Percentiles rank a stretch among this genome's conserved stretches.
These are phyloP conservation scores for Drosophila lacertosa DNA, from an alignment of 1,140 invertebrate species.

Conservation along the genomic window DNA sequence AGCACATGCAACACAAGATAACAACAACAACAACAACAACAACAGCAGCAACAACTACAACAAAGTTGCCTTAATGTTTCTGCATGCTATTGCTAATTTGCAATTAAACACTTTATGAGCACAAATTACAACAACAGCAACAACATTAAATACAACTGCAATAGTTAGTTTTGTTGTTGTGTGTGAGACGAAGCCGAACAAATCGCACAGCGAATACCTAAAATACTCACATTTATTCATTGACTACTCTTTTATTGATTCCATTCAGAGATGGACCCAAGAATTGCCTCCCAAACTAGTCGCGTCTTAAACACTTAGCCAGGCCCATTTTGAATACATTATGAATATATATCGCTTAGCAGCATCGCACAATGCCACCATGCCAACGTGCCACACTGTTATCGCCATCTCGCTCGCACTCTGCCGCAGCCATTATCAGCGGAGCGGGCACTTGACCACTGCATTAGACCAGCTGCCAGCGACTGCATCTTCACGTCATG, in stretches of 20 bases:
- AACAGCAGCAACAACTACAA: slow-evolving; percentile 43
- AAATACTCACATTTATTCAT: slow-evolving; percentile 6
- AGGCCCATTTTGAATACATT: slow-evolving; percentile 2
- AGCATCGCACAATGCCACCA: neutral
- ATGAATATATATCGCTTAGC: neutral
- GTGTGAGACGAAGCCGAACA: slow-evolving; percentile 23
- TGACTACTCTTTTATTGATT: neutral
- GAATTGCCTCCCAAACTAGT: no score
- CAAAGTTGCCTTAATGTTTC: slow-evolving; percentile 42
- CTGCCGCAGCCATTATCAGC: neutral
- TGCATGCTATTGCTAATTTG: slow-evolving; percentile 72
- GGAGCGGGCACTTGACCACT: neutral
- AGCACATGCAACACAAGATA: slow-evolving; percentile 64
- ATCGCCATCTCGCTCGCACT: neutral
- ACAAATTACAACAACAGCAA: slow-evolving; percentile 68
- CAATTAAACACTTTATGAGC: slow-evolving; percentile 82
- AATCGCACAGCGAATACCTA: slow-evolving; percentile 7
- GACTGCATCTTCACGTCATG: neutral
- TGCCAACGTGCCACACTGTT: neutral
- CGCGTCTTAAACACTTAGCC: neutral
- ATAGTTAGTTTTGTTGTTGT: neutral
- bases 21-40: slow-evolving; percentile 26
- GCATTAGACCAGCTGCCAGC: neutral
- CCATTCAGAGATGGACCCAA: no score
- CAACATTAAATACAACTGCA: slow-evolving; percentile 35